A percentile compares a stretch with the other conserved stretches of the same genome.
These are phyloP conservation scores for Hipparchia semele DNA, from an alignment of 2,888 invertebrate genomes.

Conservation along the genomic window DNA sequence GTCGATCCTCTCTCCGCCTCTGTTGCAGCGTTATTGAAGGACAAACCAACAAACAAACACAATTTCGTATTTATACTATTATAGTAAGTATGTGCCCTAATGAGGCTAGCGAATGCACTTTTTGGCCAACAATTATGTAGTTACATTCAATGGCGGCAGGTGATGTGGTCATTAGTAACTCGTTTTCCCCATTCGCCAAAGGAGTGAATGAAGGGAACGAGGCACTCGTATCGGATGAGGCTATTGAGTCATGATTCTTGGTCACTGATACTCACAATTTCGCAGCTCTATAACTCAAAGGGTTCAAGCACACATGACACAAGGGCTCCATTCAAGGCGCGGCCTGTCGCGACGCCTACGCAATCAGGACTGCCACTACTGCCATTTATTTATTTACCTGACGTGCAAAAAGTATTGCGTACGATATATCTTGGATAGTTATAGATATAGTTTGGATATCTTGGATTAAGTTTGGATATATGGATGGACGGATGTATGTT, in stretches of 20 bases:
- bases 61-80: too few relatives aligned
- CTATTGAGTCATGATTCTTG: slow-evolving; percentile 16
- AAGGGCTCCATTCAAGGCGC: slow-evolving; percentile 38
- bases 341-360: slow-evolving; percentile 37
- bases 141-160: too few relatives aligned
- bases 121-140: too few relatives aligned
- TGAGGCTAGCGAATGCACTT: too few relatives aligned
- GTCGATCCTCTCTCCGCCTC: too few relatives aligned
- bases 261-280: slow-evolving; percentile 32
- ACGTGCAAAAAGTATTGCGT: background rate
- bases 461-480: too few relatives aligned
- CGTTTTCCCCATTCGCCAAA: background rate
- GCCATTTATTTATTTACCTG: slow-evolving; percentile 6
- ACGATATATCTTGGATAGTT: too few relatives aligned
- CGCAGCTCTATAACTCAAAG: slow-evolving; percentile 36
- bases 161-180: background rate
- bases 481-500: too few relatives aligned
- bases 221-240: background rate
- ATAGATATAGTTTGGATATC: too few relatives aligned
- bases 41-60: too few relatives aligned
- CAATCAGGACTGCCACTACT: slow-evolving; percentile 40
- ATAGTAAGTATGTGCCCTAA: too few relatives aligned
- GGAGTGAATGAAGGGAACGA: background rate
- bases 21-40: too few relatives aligned
- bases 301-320: slow-evolving; percentile 34